Evolutionary conservation across 92 coral and sea anemone species (phyloP).

Genomic region (Actinostola sp.): DNA sequence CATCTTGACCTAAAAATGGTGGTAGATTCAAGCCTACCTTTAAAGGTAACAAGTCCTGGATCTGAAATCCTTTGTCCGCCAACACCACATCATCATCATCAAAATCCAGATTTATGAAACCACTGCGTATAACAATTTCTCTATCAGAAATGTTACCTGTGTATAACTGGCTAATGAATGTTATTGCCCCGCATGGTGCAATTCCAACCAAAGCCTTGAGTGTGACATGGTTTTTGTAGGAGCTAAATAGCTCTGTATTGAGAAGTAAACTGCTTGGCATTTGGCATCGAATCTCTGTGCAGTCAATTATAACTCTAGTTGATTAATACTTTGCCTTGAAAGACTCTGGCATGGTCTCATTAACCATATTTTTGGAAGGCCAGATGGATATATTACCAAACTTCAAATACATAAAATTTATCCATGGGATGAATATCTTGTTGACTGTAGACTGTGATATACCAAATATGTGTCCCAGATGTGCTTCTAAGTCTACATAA

Average conservation of each 20-base stretch:
- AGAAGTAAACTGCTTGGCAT: constrained; percentile 27
- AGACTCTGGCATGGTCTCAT: constrained; percentile 50
- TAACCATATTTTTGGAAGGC: constrained; percentile 48
- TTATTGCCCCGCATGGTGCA: constrained; percentile 48
- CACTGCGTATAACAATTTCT: constrained; percentile 29
- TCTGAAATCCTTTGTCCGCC: constrained; percentile 63
- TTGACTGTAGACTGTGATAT: constrained; percentile 43
- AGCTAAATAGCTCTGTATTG: constrained; percentile 3
- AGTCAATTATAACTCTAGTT: constrained; percentile 7
- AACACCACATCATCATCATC: constrained; percentile 47
- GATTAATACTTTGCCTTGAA: constrained; percentile 43
- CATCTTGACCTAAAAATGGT: constrained; percentile 32
- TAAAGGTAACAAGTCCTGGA: constrained; percentile 43
- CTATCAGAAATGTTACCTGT: constrained; percentile 51
- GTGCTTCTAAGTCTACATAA: constrained; percentile 49
- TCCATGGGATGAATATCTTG: constrained; percentile 35
- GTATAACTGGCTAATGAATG: constrained; percentile 47
- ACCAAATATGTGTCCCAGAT: constrained; percentile 51
- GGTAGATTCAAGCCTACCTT: constrained; percentile 12
- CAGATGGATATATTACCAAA: constrained; percentile 43
- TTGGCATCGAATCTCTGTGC: constrained; percentile 6
- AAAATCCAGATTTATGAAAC: constrained; percentile 32
- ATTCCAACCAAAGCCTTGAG: constrained; percentile 6
- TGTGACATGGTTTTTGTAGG: not conserved
- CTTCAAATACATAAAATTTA: constrained; percentile 38